Conservation (phyloP, 2,113 vertebrate species). For the Coptodon rendalli region DNA sequence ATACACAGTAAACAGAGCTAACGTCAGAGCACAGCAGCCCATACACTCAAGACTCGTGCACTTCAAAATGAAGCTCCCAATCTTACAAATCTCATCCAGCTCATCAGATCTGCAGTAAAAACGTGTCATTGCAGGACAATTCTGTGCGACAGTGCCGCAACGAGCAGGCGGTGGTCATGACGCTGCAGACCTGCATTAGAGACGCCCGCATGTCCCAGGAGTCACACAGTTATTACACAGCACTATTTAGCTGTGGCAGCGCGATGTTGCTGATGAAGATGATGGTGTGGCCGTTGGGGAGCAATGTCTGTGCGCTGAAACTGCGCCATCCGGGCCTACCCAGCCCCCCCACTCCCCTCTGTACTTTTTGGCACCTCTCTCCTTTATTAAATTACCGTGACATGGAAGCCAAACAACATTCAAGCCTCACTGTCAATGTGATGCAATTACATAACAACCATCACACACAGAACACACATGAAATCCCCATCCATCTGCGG, state of each 20-base stretch:
- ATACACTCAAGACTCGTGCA: neutral
- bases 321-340: conserved; percentile 48
- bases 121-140: neutral
- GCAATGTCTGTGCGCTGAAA: conserved; percentile 4
- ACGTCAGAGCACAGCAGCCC: neutral
- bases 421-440: neutral
- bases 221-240: neutral
- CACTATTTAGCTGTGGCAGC: neutral
- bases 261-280: neutral
- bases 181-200: neutral
- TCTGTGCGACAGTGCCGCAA: neutral
- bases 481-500: neutral
- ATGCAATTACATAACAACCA: neutral
- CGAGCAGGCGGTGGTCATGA: neutral
- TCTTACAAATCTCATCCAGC: neutral
- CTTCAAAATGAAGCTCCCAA: neutral
- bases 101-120: neutral
- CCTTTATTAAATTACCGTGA: neutral
- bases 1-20: neutral
- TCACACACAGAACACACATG: neutral
- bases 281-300: neutral
- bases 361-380: neutral
- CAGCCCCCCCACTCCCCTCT: neutral
- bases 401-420: neutral
- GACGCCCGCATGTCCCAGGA: neutral